A percentile compares a stretch with the other conserved stretches of the same genome.
Conservation (phyloP, 2,888 invertebrate species). For the Pristionchus mayeri region DNA sequence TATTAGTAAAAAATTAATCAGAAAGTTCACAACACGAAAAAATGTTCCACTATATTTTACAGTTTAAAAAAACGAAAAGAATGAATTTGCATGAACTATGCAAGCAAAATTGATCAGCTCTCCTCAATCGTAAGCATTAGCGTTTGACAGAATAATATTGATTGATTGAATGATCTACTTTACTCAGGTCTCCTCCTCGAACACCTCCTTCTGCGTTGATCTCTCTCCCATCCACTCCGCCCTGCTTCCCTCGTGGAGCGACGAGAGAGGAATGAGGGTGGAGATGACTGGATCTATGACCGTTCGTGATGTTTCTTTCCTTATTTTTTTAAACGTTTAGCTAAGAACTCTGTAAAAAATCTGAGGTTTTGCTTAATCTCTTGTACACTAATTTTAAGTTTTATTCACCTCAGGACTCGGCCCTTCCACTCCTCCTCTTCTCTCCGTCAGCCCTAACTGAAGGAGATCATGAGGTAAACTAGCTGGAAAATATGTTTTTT, state of each 20-base stretch:
- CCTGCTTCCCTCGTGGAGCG: slow-evolving; percentile 42
- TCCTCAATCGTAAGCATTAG: no score
- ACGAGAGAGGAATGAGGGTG: background rate
- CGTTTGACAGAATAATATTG: no score
- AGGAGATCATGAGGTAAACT: slow-evolving; percentile 39
- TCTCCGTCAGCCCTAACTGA: background rate
- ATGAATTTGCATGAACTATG: no score
- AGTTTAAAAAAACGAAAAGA: no score
- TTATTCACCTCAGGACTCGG: background rate
- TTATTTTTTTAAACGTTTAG: no score
- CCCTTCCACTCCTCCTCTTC: slow-evolving; percentile 38
- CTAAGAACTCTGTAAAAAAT: background rate
- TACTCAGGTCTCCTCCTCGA: slow-evolving; percentile 33
- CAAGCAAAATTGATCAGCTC: no score
- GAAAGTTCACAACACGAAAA: no score
- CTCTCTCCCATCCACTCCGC: slow-evolving; percentile 3
- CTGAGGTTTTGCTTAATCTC: background rate
- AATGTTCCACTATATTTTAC: no score
- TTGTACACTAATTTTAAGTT: background rate
- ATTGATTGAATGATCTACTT: background rate
- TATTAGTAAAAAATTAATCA: no score
- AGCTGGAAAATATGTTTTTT: no score
- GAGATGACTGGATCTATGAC: slow-evolving; percentile 10
- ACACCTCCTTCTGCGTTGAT: slow-evolving; percentile 45
- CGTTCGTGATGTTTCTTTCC: no score